Evolutionary conservation across 2,797 vertebrate species (phyloP), one percentile per base, ranked within the genome.

Genomic region (Coendou prehensilis): DNA sequence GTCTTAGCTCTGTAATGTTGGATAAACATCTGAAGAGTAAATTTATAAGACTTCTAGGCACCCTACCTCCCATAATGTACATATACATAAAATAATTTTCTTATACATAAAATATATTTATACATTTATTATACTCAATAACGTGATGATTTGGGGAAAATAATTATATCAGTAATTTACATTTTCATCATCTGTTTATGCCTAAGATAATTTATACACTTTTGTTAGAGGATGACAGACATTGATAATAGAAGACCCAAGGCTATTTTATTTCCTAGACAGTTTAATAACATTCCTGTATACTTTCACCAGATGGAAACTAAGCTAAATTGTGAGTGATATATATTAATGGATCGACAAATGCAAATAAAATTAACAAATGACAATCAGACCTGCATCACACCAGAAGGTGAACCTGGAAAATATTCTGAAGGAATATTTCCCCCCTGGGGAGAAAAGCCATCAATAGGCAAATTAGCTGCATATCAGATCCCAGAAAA

Each of bases 351-450:
- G 37, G 41, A 82, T 92, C 59, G 81, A 93, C 88, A 81, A 97
- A 93, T 56, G 61, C 81, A 95, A 96, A 93, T 91, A 93, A 96
- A 94, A 89, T 92, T 87, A 94, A 91, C 64, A 95, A 97, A 95
- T 88, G 80, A 45, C 61, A 95, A 81, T 94, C 76, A 94, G 81
- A 87, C 9, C 18, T 57, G 18, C 9, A 88, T 69, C 56, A 75
- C 7, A 79, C 45, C 87, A 96, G 91, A 96, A 97, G 91, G 87
- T 92, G 61, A 96, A 52, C 57, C 54, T 82, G 81, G 64, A 67
- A 94, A 92, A 79, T 26, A 71, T 85, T 69, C 56, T 76, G 9
- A 81, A 94, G 37, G 63, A 91, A 94, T 87, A 64, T 26, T 94
- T 91, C 89, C 30, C 90, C 41, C 45, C 37, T 41, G 7, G 80